Percentiles rank a stretch among this genome's conserved stretches.
Conservation (phyloP, 2,888 invertebrate genomes). For the Ornithoptera alexandrae region DNA sequence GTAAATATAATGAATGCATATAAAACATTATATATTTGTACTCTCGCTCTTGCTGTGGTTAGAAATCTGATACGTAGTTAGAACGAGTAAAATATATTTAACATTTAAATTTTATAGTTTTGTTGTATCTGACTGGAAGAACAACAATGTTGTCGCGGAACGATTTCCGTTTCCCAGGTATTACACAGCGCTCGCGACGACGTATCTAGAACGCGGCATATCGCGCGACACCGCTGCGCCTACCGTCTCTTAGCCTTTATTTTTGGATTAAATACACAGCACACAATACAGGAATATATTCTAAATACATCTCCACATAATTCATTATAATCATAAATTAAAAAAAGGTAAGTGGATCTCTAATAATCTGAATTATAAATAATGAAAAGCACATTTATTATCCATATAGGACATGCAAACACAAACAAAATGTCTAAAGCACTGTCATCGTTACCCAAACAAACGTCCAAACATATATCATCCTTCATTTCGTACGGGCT, state of each 20-base stretch:
- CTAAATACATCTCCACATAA: background rate
- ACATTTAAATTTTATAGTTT: slow-evolving; percentile 36
- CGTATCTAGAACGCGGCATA: slow-evolving; percentile 70
- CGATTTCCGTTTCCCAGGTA: slow-evolving; percentile 72
- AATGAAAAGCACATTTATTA: slow-evolving; percentile 6
- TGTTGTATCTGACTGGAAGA: slow-evolving; percentile 43
- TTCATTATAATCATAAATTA: background rate
- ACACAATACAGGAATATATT: background rate
- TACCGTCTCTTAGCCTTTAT: slow-evolving; percentile 22
- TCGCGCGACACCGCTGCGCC: slow-evolving; percentile 40
- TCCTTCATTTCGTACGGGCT: slow-evolving; percentile 11
- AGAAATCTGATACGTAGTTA: slow-evolving; percentile 1
- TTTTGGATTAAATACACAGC: slow-evolving; percentile 18
- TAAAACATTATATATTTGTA: background rate
- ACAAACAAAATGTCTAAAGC: slow-evolving; percentile 23
- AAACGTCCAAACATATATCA: slow-evolving; percentile 21
- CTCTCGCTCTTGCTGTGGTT: background rate
- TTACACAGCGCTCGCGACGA: slow-evolving; percentile 54
- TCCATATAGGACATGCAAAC: slow-evolving; percentile 5
- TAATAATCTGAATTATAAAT: background rate
- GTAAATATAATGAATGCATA: background rate
- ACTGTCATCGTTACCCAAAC: slow-evolving; percentile 23
- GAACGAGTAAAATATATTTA: slow-evolving; percentile 21
- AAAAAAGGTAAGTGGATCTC: background rate
- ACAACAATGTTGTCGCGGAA: slow-evolving; percentile 74